Evolutionary conservation across 2,797 vertebrate species (phyloP), one percentile per base, ranked within the genome.

Genomic region (Etheostoma perlongum): DNA sequence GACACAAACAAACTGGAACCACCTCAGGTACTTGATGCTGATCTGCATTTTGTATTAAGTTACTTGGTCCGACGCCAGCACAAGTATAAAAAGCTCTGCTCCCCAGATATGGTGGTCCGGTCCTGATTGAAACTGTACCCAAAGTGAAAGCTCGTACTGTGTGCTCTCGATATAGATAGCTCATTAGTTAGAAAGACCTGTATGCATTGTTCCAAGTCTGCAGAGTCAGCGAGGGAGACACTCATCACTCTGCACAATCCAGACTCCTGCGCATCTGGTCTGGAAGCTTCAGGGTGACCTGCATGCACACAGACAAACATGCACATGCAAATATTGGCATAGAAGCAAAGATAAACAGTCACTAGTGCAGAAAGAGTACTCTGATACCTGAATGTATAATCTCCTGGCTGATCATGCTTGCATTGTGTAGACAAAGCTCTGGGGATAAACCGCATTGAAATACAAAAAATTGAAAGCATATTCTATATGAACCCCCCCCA

Each of bases 121-220:
- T 64, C 85, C 78, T 91, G 91, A 94, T 92, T 92, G 92, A 93
- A 92, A 91, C 89, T 79, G 84, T 83, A 83, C 88, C 84, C 85
- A 84, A 85, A 89, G 81, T 76, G 83, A 72, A 86, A 72, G 86
- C 86, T 87, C 82, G 77, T 67, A 64, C 72, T 74, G 54, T 75
- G 76, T 67, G 89, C 83, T 83, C 76, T 83, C 91, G 91, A 79
- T 92, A 89, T 83, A 82, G 88, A 85, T 90, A 90, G 91, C 92
- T 94, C 92, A 94, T 94, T 94, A 93, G 90, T 70, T 76, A 88
- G 88, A 94, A 88, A 94, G 92, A 92, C 93, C 92, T 92, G 85
- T 91, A 91, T 85, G 91, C 91, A 93, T 94, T 94, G 92, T 94
- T 93, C 90, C 88, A 90, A 90, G 87, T 93, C 85, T 94, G 93